A percentile compares a stretch with the other conserved stretches of the same genome.
Evolutionary conservation across 2,113 vertebrate species (phyloP).

Genomic region (Pedionomus torquatus): DNA sequence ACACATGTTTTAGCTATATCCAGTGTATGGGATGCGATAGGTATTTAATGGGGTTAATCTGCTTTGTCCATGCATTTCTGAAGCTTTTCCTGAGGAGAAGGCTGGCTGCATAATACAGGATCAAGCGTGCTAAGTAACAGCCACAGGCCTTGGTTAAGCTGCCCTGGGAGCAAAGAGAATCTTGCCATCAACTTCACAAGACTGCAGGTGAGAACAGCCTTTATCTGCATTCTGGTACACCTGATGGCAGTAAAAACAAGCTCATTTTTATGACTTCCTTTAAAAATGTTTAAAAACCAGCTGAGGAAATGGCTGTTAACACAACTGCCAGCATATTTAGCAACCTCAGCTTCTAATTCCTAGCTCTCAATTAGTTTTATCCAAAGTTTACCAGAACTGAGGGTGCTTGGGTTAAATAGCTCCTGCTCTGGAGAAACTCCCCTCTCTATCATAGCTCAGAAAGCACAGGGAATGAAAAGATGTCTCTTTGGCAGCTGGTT

Average conservation of each 20-base stretch:
- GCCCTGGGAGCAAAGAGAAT: neutral
- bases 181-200: neutral
- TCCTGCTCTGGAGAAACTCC: neutral
- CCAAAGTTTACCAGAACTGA: conserved; percentile 24
- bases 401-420: conserved; percentile 21
- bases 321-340: conserved; percentile 11
- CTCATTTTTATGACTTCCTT: neutral
- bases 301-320: conserved; percentile 26
- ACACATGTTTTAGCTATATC: accelerated
- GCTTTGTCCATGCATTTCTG: neutral
- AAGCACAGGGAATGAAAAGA: conserved; percentile 6
- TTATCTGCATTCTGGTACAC: conserved; percentile 14
- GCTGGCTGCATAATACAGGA: neutral
- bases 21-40: neutral
- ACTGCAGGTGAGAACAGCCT: conserved; percentile 21
- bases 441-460: neutral
- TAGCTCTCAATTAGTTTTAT: conserved; percentile 18
- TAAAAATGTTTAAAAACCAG: conserved; percentile 1
- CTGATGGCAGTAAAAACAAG: conserved; percentile 50
- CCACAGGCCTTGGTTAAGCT: neutral
- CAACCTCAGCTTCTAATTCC: neutral
- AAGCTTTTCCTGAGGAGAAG: neutral
- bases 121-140: neutral
- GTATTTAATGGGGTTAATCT: neutral
- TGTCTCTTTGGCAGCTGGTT: conserved; percentile 25